Evolutionary conservation across 2,113 vertebrate genomes (phyloP), one percentile per base, ranked within the genome.

Genomic region (Xiphorhynchus elegans): DNA sequence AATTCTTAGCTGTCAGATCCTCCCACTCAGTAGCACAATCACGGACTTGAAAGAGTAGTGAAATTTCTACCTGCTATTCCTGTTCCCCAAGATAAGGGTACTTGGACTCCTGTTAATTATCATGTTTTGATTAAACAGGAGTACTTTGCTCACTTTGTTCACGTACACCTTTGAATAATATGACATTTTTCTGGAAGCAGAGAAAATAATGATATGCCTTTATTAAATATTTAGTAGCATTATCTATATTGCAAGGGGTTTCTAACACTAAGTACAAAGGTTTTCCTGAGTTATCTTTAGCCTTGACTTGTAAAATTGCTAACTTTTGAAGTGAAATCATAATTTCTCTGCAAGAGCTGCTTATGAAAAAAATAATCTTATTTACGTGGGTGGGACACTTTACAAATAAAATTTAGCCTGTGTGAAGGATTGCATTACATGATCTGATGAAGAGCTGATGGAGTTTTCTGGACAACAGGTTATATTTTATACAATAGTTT

Each of bases 111-210:
- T 87, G 31, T 85, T 96, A 96, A 96, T 95, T 94, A 96, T 84
- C 87, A 58, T 94, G 91, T 95, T 95, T 96, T 95, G 93, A 94
- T 96, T 95, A 96, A 96, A 53, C 66, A 76, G 39, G 23, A 85
- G 6, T 62, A 66, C 37, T 95, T 95, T 79, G 18, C 89, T 96
- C 86, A 58, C 66, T 95, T 94, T 84, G 14, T 84, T 94, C 94
- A 25, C 50, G 53, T 39, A 79, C 13, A 42, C 9, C 49, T 96
- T 93, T 79, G 81, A 93, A 94, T 58, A 17, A 89, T 91, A 72
- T 49, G 7, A 77, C 29, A 23, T 87, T 96, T 91, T 89, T 82
- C 66, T 94, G 46, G 58, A 82, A 89, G 62, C 13, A 87, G n/a
- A 40, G 17, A 58, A 95, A 80, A n/a, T 55, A 93, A 89, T 87